Conservation (phyloP, 2,797 vertebrate genomes). For the Cuniculus paca region DNA sequence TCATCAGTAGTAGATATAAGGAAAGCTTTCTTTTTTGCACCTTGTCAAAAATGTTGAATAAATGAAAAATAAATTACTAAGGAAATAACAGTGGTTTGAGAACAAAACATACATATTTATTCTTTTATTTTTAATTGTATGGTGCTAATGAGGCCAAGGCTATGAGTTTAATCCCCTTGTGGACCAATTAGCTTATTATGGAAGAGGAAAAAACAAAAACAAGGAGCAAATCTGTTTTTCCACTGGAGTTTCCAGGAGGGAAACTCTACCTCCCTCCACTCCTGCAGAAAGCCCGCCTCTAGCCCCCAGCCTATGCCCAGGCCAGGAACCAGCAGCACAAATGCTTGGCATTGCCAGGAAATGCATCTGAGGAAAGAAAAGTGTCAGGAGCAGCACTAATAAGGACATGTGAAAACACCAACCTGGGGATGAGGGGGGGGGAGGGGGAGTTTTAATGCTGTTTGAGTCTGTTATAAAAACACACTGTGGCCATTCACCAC, state of each 20-base stretch:
- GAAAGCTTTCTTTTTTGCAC: neutral
- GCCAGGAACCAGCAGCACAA: neutral
- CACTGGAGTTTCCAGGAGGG: neutral
- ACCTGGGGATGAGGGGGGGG: neutral
- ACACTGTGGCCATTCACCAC: neutral
- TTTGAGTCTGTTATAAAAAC: neutral
- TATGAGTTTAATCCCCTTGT: neutral
- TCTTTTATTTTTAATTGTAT: neutral
- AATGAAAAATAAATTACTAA: conserved; percentile 31
- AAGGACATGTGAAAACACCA: neutral
- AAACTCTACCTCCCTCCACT: neutral
- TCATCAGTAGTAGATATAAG: neutral
- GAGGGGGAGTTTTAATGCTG: neutral
- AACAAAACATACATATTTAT: conserved; percentile 1
- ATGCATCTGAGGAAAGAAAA: neutral
- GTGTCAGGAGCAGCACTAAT: neutral
- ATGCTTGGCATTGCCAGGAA: neutral
- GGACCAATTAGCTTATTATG: neutral
- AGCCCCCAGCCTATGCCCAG: neutral
- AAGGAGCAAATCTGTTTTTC: neutral
- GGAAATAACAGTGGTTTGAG: conserved; percentile 19
- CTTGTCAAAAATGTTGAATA: conserved; percentile 31
- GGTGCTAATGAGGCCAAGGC: neutral
- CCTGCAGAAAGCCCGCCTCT: neutral
- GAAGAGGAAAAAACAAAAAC: neutral